These are phyloP conservation scores for Temnothorax longispinosus DNA, from an alignment of 1,140 invertebrate species.

Conservation along the genomic window DNA sequence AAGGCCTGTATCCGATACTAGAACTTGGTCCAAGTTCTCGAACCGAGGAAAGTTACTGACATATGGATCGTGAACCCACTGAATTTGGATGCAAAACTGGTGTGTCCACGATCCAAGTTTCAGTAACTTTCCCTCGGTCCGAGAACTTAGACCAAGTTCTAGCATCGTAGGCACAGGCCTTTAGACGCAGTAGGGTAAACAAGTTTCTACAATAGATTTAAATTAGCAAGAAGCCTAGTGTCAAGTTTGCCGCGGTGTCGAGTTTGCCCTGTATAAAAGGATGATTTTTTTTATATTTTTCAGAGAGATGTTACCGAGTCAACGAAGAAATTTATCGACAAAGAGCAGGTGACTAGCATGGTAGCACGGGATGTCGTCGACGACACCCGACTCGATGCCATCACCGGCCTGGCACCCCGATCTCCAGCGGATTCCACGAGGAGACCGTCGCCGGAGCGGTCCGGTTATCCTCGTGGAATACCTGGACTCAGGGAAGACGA, in stretches of 20 bases:
- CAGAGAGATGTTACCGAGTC: constrained; percentile 82
- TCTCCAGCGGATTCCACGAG: constrained; percentile 66
- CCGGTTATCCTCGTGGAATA: constrained; percentile 78
- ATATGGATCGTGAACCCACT: not conserved
- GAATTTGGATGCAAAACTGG: no score
- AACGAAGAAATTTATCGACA: constrained; percentile 79
- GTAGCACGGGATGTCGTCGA: constrained; percentile 82
- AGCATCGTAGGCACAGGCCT: no score
- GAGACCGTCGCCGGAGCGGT: constrained; percentile 74
- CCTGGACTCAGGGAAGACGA: constrained; percentile 80
- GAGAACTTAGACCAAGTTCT: no score
- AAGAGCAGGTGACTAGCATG: constrained; percentile 83
- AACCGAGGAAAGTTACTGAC: no score
- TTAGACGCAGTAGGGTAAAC: no score
- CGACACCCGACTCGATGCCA: constrained; percentile 72
- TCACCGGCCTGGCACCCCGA: constrained; percentile 56
- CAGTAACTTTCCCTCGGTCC: no score
- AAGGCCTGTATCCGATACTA: no score
- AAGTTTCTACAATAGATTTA: no score
- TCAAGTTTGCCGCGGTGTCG: no score
- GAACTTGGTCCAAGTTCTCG: no score
- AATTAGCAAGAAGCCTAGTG: no score
- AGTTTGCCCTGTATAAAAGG: not conserved
- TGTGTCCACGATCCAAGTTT: no score
- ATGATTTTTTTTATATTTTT: constrained; percentile 16